phyloP scores from a whole-genome alignment of 92 coral and sea anemone genomes.

The Muricea muricata region DNA sequence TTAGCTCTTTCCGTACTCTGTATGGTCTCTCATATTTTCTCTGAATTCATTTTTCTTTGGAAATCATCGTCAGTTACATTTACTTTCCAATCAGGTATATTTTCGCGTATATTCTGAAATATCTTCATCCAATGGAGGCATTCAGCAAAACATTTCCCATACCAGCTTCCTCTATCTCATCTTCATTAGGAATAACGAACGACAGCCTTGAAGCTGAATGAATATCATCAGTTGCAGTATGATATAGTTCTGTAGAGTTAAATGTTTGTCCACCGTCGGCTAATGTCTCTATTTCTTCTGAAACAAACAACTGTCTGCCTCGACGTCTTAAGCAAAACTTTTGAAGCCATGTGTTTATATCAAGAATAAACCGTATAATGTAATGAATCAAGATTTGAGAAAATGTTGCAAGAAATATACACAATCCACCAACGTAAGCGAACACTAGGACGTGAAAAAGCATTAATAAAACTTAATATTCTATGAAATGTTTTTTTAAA shows the following conservation, averaged over 20 bases:
- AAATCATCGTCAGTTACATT: too few species aligned
- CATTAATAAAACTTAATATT: too few species aligned
- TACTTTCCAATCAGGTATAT: too few species aligned
- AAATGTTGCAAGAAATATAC: constrained; percentile 87
- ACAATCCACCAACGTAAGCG: constrained; percentile 96
- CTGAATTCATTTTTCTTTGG: too few species aligned
- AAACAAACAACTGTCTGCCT: background rate
- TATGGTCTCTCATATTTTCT: too few species aligned
- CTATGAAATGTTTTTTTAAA: too few species aligned
- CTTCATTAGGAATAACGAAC: background rate
- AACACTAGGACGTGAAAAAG: constrained; percentile 66
- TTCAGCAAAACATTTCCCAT: constrained; percentile 32
- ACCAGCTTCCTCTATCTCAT: background rate
- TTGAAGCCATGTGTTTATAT: background rate
- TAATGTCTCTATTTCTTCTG: background rate
- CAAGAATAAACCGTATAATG: constrained; percentile 59
- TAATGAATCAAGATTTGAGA: constrained; percentile 84
- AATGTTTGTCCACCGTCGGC: background rate
- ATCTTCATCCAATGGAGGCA: constrained; percentile 35
- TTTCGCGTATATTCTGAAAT: too few species aligned
- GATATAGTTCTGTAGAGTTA: constrained; percentile 22
- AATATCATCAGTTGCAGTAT: constrained; percentile 2
- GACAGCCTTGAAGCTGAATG: constrained; percentile 8
- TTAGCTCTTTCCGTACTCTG: too few species aligned
- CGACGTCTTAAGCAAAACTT: background rate